Base-by-base conservation (phyloP, 2,888 invertebrate species). In the Parnassius mnemosyne region DNA sequence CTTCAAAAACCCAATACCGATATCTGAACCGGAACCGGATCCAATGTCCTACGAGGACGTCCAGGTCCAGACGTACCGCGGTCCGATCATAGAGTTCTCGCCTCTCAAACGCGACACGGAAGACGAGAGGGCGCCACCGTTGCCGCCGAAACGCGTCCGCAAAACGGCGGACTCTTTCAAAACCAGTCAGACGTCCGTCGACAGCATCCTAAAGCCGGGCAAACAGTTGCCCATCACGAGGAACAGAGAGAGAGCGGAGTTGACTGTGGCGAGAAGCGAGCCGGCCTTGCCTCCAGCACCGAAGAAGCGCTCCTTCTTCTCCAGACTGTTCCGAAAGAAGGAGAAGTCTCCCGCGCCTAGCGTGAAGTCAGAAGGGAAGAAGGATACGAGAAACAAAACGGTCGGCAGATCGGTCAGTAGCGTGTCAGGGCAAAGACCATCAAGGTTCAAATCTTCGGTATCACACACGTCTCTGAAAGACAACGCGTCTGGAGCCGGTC, bases 91-190 rank as follows among this genome's bases (percentile, higher is more conserved):
- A n/a, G 89, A 92, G 77, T 85, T 89, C 73, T 79, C 89, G 12
- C 84, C 91, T 0, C 77, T 93, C 0, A 93, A 93, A 72, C 88
- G 92, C 42, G 93, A 93, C 43, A 85, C 89, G 3, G 93, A 93
- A 64, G 63, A 63, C 16, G 94, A 94, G 68, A 93, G 93, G 69
- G 89, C 95, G 52, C 96, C 97, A 1, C 96, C 96, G 0, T 75
- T 96, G 62, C 97, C 97, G 0, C 97, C 97, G 0, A 97, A 97
- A 78, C 93, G 97, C 56, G 89, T 94, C 3, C 94, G 94, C 59
- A 94, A 94, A 68, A 84, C 92, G 34, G 70, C 81, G 7, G 89
- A 88, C 64, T 78, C 80, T 1, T 83, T 91, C 69, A 89, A 77
- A 71, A 84, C 79, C 16, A 92, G 87, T 54, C 89, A 89, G 61